Evolutionary conservation across 2,888 invertebrate genomes (phyloP).

Genomic region (Hydriomena furcata): DNA sequence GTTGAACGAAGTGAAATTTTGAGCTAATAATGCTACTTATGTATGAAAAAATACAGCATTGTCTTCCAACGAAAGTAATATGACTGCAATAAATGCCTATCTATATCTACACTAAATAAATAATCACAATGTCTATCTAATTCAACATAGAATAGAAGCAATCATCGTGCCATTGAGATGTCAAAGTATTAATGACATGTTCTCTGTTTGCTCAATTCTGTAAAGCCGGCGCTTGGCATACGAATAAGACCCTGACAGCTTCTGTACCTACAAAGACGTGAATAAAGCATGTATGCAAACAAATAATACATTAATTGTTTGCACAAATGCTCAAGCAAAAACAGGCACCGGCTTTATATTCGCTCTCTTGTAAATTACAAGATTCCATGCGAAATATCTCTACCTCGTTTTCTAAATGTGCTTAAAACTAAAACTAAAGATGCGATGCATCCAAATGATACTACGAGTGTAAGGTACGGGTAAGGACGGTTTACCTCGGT

Average conservation of each 20-base stretch:
- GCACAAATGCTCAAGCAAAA: too few species aligned
- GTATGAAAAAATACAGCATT: constrained; percentile 31
- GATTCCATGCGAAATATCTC: constrained; percentile 33
- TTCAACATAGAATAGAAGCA: constrained; percentile 21
- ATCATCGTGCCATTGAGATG: constrained; percentile 33
- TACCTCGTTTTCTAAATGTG: constrained; percentile 38
- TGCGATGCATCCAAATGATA: constrained; percentile 12
- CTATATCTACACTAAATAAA: too few species aligned
- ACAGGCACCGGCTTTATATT: too few species aligned
- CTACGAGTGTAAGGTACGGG: too few species aligned
- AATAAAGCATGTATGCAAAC: too few species aligned
- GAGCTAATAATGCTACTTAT: not conserved
- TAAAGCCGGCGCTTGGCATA: too few species aligned
- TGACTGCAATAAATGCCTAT: constrained; percentile 1
- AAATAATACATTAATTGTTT: too few species aligned
- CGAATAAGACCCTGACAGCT: too few species aligned
- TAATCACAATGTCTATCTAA: too few species aligned
- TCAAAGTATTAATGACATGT: constrained; percentile 24
- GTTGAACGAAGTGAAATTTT: not conserved
- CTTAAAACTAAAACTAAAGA: constrained; percentile 25
- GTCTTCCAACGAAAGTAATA: constrained; percentile 44
- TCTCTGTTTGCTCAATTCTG: constrained; percentile 36
- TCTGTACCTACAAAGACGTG: too few species aligned
- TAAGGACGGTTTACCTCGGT: too few species aligned
- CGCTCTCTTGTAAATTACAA: constrained; percentile 29